phyloP scores from a whole-genome alignment of 1,140 invertebrate genomes.

The Hyles vespertilio region DNA sequence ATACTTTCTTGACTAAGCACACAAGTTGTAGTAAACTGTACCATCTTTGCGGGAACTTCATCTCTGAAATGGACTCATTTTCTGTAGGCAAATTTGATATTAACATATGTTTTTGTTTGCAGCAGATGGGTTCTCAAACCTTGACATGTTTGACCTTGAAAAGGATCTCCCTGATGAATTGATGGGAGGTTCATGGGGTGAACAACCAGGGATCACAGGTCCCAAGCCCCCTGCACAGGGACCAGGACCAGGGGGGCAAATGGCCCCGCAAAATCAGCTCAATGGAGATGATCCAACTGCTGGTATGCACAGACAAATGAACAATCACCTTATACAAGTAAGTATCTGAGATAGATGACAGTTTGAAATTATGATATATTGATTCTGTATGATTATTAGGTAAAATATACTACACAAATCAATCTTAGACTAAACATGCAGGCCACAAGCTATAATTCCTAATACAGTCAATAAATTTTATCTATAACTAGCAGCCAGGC shows the following conservation, averaged over 20 bases:
- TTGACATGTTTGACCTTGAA: slow-evolving; percentile 91
- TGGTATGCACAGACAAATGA: slow-evolving; percentile 79
- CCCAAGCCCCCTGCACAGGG: slow-evolving; percentile 85
- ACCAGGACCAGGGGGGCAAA: slow-evolving; percentile 81
- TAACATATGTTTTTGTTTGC: slow-evolving; percentile 27
- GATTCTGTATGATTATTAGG: no score
- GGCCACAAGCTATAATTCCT: no score
- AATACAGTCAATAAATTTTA: no score
- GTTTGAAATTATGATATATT: no score
- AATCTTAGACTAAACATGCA: no score
- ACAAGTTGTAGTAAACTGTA: no score
- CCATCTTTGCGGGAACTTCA: no score
- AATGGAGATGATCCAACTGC: slow-evolving; percentile 79
- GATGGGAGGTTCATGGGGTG: slow-evolving; percentile 84
- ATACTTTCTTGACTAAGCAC: no score
- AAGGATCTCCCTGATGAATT: slow-evolving; percentile 95
- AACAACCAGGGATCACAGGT: slow-evolving; percentile 77
- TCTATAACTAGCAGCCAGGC: no score
- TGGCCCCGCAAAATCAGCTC: slow-evolving; percentile 75
- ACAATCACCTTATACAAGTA: slow-evolving; percentile 80
- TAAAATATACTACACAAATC: no score
- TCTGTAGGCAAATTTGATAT: background rate
- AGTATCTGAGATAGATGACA: slow-evolving; percentile 52
- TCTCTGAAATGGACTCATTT: no score
- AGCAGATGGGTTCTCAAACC: slow-evolving; percentile 84